phyloP scores from a whole-genome alignment of 1,140 invertebrate genomes.

The Bombus sylvicola region DNA sequence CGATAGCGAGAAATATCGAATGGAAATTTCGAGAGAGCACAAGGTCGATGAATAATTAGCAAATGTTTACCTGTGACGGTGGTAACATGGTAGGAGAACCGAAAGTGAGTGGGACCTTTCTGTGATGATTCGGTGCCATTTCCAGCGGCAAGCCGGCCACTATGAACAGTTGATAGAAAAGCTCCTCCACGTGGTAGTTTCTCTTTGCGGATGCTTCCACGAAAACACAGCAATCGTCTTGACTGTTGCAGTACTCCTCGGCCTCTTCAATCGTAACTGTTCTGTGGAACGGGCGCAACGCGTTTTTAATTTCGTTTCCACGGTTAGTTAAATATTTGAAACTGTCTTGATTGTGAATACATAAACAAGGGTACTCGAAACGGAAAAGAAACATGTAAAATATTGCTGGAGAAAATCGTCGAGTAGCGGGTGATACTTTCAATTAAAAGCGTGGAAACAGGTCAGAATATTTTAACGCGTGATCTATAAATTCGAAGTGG shows the following conservation, averaged over 20 bases:
- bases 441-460: not conserved
- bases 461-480: not conserved
- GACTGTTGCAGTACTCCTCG: constrained; percentile 86
- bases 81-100: constrained; percentile 87
- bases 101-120: constrained; percentile 86
- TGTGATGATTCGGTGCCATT: constrained; percentile 94
- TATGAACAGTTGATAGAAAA: constrained; percentile 91
- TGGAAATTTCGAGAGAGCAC: not conserved
- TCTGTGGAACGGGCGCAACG: constrained; percentile 76
- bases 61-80: constrained; percentile 84
- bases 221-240: constrained; percentile 89
- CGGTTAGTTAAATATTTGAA: not conserved
- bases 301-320: not conserved
- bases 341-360: not conserved
- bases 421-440: not conserved
- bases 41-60: not conserved
- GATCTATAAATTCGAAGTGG: not conserved
- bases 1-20: no score
- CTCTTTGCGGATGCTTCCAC: constrained; percentile 92
- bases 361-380: not conserved
- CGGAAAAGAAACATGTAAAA: not conserved
- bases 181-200: constrained; percentile 90
- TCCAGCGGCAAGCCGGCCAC: constrained; percentile 91
- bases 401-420: not conserved
- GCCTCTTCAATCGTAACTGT: constrained; percentile 89